These are phyloP conservation scores for Heliconius erato DNA, from an alignment of 2,888 invertebrate species.

Conservation along the genomic window DNA sequence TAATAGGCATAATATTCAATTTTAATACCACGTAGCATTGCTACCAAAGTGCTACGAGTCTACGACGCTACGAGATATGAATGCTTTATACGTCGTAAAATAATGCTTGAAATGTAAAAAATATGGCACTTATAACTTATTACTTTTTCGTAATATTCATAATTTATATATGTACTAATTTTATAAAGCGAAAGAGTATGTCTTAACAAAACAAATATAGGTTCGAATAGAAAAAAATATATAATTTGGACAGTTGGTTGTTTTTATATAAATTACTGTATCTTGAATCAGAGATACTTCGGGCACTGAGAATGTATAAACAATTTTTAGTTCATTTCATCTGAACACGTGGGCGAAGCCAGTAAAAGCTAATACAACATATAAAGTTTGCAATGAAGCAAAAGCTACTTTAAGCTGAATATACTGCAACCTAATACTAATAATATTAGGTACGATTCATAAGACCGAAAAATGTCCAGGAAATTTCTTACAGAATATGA, in stretches of 20 bases:
- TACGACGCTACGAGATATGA: constrained; percentile 30
- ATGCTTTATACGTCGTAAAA: constrained; percentile 33
- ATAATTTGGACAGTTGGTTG: not conserved
- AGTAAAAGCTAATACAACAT: no score
- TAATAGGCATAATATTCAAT: constrained; percentile 27
- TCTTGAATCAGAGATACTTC: no score
- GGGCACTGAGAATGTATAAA: no score
- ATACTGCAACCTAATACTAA: no score
- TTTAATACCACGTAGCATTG: constrained; percentile 21
- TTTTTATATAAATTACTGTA: no score
- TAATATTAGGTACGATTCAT: no score
- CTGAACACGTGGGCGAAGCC: no score
- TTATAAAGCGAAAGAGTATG: not conserved
- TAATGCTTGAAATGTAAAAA: constrained; percentile 24
- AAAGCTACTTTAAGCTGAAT: no score
- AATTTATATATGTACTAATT: constrained; percentile 6
- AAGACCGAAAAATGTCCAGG: no score
- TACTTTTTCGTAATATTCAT: not conserved
- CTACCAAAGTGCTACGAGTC: constrained; percentile 28
- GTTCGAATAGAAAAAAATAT: not conserved
- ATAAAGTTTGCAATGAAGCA: no score
- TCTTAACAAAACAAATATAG: not conserved
- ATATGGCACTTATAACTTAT: not conserved
- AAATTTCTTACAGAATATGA: no score
- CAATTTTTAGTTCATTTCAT: no score